Conservation (phyloP, 2,888 invertebrate genomes). For the Hydraecia micacea region DNA sequence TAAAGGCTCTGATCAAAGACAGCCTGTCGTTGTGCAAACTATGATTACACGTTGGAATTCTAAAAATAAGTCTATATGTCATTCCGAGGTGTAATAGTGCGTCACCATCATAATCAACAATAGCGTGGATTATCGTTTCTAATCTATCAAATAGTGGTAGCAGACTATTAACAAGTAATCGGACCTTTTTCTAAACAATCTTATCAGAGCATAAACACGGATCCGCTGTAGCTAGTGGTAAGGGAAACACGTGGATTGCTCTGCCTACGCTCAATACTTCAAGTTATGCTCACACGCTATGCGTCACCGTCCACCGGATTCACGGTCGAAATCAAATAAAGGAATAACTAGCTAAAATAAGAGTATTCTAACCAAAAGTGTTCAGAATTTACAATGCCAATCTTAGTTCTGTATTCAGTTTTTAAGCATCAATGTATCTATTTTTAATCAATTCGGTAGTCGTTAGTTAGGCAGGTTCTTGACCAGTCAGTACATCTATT, state of each 20-base stretch:
- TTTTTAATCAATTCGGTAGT: slow-evolving; percentile 12
- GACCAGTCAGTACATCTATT: slow-evolving; percentile 9
- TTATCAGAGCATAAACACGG: slow-evolving; percentile 45
- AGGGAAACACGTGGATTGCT: slow-evolving; percentile 44
- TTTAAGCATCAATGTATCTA: neutral
- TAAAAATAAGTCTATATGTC: slow-evolving; percentile 19
- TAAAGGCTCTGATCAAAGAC: neutral
- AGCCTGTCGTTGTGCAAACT: neutral
- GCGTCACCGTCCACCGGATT: slow-evolving; percentile 24
- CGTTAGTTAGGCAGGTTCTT: neutral
- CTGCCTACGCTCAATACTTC: slow-evolving; percentile 9
- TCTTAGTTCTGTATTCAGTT: slow-evolving; percentile 13
- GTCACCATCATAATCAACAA: slow-evolving; percentile 22
- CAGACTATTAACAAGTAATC: slow-evolving; percentile 31
- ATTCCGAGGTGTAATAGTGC: neutral
- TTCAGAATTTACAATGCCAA: neutral
- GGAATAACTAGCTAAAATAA: slow-evolving; percentile 19
- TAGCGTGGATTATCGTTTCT: slow-evolving; percentile 18
- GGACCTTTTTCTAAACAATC: slow-evolving; percentile 36
- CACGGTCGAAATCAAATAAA: slow-evolving; percentile 7
- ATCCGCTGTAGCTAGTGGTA: neutral
- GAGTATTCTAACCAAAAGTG: neutral
- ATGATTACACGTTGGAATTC: slow-evolving; percentile 10
- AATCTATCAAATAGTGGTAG: slow-evolving; percentile 29
- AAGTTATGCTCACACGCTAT: slow-evolving; percentile 19